These are phyloP conservation scores for Apamea anceps DNA, from an alignment of 2,888 invertebrate genomes.

Conservation along the genomic window DNA sequence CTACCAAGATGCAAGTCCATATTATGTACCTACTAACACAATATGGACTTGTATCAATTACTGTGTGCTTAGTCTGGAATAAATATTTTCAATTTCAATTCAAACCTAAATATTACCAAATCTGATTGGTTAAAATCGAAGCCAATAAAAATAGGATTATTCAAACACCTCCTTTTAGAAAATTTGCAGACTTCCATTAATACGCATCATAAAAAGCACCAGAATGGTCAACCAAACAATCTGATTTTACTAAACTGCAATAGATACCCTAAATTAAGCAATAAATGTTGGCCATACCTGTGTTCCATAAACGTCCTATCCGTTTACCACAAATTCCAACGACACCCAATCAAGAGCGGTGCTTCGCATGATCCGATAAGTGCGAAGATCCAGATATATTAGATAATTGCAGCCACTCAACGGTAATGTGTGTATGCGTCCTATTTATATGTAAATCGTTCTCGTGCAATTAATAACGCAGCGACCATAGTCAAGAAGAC, in stretches of 20 bases:
- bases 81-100: not conserved
- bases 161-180: not conserved
- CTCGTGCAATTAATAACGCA: conserved; percentile 60
- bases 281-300: not conserved
- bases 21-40: no score
- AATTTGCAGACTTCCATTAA: not conserved
- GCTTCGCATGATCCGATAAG: conserved; percentile 45
- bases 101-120: not conserved
- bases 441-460: conserved; percentile 54
- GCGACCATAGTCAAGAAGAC: conserved; percentile 49
- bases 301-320: not conserved
- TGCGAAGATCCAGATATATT: conserved; percentile 48
- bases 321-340: conserved; percentile 34
- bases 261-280: not conserved
- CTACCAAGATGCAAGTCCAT: no score
- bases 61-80: no score
- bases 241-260: not conserved
- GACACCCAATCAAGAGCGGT: conserved; percentile 46
- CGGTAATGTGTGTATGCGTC: conserved; percentile 28
- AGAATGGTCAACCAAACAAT: not conserved
- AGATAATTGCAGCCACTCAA: conserved; percentile 42
- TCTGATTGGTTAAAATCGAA: not conserved
- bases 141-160: not conserved
- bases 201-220: not conserved
- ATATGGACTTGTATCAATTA: no score